These are phyloP conservation scores for Hypanus sabinus DNA, from an alignment of 2,113 vertebrate species.

Conservation along the genomic window DNA sequence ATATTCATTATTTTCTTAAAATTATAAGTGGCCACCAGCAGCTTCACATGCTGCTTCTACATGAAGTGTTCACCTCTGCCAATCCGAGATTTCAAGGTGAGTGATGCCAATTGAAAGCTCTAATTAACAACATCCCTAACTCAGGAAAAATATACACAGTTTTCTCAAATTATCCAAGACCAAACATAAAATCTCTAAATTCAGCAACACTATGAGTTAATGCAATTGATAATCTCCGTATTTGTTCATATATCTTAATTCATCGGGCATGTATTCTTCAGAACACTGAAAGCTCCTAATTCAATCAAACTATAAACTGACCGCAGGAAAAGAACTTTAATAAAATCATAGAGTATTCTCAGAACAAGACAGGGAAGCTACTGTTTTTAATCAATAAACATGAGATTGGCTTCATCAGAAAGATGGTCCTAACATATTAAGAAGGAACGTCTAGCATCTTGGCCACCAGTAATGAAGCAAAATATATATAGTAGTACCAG, in stretches of 20 bases:
- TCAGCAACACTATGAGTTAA: too few species aligned
- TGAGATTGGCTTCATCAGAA: neutral
- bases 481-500: neutral
- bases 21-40: too few species aligned
- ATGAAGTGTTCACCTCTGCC: too few species aligned
- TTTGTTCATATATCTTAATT: neutral
- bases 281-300: neutral
- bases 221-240: too few species aligned
- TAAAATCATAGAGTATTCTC: neutral
- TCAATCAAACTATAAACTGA: neutral
- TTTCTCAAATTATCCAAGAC: too few species aligned
- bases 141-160: too few species aligned
- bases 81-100: too few species aligned
- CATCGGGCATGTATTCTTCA: neutral
- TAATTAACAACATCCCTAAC: too few species aligned
- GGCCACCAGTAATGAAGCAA: neutral
- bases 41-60: too few species aligned
- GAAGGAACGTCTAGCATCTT: neutral
- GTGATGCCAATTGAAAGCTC: too few species aligned
- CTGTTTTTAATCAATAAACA: neutral
- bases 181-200: too few species aligned
- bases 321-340: neutral
- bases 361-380: neutral
- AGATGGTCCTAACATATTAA: neutral
- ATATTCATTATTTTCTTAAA: too few species aligned